Conservation (phyloP, 2,888 invertebrate species). For the Eilema depressum region DNA sequence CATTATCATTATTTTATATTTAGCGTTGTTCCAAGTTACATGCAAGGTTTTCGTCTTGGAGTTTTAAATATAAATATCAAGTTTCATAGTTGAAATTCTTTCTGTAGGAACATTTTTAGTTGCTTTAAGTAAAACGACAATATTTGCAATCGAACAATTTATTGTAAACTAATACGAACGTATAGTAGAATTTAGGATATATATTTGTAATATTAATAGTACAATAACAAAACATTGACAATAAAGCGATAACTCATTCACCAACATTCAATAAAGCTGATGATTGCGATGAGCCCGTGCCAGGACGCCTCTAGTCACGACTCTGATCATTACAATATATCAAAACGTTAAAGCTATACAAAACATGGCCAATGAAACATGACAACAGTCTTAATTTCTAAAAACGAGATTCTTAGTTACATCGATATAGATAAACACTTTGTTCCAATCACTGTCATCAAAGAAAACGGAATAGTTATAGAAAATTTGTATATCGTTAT, state of each 20-base stretch:
- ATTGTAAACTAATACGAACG: slow-evolving; percentile 86
- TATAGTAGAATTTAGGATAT: slow-evolving; percentile 86
- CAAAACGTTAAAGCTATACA: slow-evolving; percentile 82
- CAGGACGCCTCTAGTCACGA: slow-evolving; percentile 27
- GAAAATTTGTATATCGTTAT: slow-evolving; percentile 6
- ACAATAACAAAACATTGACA: slow-evolving; percentile 83
- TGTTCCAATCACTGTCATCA: slow-evolving; percentile 40
- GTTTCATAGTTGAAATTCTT: not conserved
- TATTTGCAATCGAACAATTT: slow-evolving; percentile 81
- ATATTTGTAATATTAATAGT: slow-evolving; percentile 84
- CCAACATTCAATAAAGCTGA: slow-evolving; percentile 82
- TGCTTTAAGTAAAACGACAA: slow-evolving; percentile 31
- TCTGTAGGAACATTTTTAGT: not conserved
- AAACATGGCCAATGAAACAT: slow-evolving; percentile 76
- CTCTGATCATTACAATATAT: slow-evolving; percentile 64
- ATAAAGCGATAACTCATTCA: slow-evolving; percentile 82
- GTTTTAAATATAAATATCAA: too few species aligned
- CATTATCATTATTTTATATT: too few species aligned
- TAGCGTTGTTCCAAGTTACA: too few species aligned
- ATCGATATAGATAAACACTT: slow-evolving; percentile 45
- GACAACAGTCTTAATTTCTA: slow-evolving; percentile 78
- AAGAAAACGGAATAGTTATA: not conserved
- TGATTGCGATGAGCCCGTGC: slow-evolving; percentile 65
- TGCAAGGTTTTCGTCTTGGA: too few species aligned
- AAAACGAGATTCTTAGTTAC: slow-evolving; percentile 53